These are phyloP conservation scores for Sebastes oblongus DNA, from an alignment of 2,797 vertebrate genomes.

Conservation along the genomic window DNA sequence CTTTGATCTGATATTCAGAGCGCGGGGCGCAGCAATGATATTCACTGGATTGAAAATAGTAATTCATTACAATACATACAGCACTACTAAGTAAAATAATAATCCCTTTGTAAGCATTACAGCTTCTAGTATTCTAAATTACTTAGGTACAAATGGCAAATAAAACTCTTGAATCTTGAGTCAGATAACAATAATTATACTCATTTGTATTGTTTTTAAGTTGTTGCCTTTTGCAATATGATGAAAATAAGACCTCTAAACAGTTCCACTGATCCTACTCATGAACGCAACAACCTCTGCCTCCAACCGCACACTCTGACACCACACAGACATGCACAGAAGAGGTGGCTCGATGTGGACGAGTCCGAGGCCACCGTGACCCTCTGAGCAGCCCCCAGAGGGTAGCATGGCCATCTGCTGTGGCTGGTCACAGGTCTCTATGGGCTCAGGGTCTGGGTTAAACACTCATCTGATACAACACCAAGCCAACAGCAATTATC, in stretches of 20 bases:
- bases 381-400: conserved; percentile 42
- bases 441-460: conserved; percentile 64
- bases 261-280: not conserved
- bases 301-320: not conserved
- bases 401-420: conserved; percentile 73
- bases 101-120: not conserved
- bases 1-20: not conserved
- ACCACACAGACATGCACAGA: not conserved
- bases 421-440: conserved; percentile 64
- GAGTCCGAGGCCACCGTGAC: conserved; percentile 40
- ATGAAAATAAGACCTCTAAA: not conserved
- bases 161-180: too few relatives aligned
- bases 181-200: not conserved
- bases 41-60: not conserved
- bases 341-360: conserved; percentile 29
- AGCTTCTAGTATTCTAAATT: too few relatives aligned
- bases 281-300: not conserved
- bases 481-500: conserved; percentile 52
- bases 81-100: not conserved
- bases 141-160: too few relatives aligned
- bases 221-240: not conserved
- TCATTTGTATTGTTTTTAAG: not conserved
- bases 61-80: not conserved
- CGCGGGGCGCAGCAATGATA: too few relatives aligned
- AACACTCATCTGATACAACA: conserved; percentile 72